phyloP scores from a whole-genome alignment of 1,140 invertebrate species.

The Sitophilus oryzae region DNA sequence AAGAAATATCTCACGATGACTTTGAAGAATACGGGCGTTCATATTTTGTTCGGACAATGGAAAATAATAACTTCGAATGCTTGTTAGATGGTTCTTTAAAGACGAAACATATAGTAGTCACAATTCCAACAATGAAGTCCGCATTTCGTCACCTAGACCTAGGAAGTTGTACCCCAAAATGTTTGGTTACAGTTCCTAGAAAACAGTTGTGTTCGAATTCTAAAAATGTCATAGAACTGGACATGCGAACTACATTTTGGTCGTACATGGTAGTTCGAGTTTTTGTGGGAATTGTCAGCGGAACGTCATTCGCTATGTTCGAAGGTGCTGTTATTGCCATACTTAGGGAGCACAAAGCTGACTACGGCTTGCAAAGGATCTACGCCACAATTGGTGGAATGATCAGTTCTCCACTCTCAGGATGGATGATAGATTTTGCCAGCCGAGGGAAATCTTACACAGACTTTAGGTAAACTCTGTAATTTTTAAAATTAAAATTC shows the following conservation, averaged over 20 bases:
- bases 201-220: constrained; percentile 55
- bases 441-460: constrained; percentile 56
- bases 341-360: constrained; percentile 67
- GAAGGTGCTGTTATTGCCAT: constrained; percentile 77
- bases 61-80: constrained; percentile 22
- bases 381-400: constrained; percentile 74
- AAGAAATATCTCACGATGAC: constrained; percentile 30
- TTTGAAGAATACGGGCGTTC: constrained; percentile 27
- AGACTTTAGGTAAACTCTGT: constrained; percentile 59
- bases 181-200: constrained; percentile 53
- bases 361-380: constrained; percentile 73
- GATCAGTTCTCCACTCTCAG: constrained; percentile 72
- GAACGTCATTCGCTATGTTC: constrained; percentile 74
- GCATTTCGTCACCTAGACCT: constrained; percentile 32
- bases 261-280: constrained; percentile 66
- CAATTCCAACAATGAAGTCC: constrained; percentile 37
- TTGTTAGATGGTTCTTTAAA: constrained; percentile 12
- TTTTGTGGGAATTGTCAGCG: constrained; percentile 64
- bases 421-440: constrained; percentile 65
- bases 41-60: constrained; percentile 23
- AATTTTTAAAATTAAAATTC: not conserved
- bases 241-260: constrained; percentile 68
- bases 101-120: constrained; percentile 35
- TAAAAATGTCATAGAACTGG: constrained; percentile 53
- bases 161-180: constrained; percentile 44